A percentile compares a stretch with the other conserved stretches of the same genome.
phyloP scores from a whole-genome alignment of 1,140 invertebrate species.

The Tyrophagus putrescentiae region DNA sequence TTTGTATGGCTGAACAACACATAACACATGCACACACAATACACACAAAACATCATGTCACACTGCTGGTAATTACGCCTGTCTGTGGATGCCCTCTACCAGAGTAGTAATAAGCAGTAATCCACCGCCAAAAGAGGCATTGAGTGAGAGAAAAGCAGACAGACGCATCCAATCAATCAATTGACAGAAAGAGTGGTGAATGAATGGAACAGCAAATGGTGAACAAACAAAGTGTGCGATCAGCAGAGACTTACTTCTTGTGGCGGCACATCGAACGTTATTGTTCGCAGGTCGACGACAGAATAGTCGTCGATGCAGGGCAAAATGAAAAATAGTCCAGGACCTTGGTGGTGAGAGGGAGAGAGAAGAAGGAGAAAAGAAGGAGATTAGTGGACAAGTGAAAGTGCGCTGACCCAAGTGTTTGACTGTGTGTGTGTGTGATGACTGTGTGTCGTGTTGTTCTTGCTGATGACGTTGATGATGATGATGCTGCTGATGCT shows the following conservation, averaged over 20 bases:
- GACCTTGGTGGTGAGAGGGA: too few relatives aligned
- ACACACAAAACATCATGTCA: neutral
- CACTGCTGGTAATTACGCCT: neutral
- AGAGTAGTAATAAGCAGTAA: too few relatives aligned
- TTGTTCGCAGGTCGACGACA: conserved; percentile 43
- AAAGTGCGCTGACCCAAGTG: neutral
- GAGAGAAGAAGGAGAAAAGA: too few relatives aligned
- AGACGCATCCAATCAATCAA: neutral
- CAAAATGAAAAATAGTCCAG: conserved; percentile 40
- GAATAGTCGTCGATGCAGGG: conserved; percentile 42
- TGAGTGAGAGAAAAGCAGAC: neutral
- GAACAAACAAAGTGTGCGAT: too few relatives aligned
- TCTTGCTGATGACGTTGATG: neutral
- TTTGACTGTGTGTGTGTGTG: neutral
- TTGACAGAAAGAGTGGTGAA: neutral
- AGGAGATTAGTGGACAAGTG: neutral
- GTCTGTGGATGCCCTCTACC: neutral
- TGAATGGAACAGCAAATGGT: too few relatives aligned
- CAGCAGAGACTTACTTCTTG: conserved; percentile 37
- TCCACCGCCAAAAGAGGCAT: too few relatives aligned
- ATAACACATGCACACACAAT: neutral
- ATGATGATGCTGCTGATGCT: neutral
- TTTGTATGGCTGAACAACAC: neutral
- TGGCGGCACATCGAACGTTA: conserved; percentile 45
- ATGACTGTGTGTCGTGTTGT: neutral